These are phyloP conservation scores for Caenorhabditis drosophilae DNA, from an alignment of 2,888 invertebrate species.

Conservation along the genomic window DNA sequence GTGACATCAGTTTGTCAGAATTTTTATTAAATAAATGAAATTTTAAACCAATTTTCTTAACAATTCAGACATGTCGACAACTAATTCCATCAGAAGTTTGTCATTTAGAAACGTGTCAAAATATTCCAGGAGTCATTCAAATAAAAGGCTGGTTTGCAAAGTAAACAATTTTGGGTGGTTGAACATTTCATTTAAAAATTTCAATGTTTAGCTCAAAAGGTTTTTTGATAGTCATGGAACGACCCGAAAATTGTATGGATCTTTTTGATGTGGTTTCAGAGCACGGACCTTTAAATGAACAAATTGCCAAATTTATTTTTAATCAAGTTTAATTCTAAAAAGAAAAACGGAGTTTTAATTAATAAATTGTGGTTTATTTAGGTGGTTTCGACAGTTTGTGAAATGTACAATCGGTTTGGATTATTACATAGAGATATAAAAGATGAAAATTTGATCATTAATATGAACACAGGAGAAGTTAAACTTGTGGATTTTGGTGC, in stretches of 20 bases:
- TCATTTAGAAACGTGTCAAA: conserved; percentile 59
- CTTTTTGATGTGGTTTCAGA: conserved; percentile 62
- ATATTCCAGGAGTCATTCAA: conserved; percentile 59
- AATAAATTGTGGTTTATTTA: background rate
- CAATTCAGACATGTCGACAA: conserved; percentile 55
- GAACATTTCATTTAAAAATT: conserved; percentile 1
- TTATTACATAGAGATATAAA: conserved; percentile 65
- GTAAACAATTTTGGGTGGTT: conserved; percentile 25
- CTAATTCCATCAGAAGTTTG: conserved; percentile 66
- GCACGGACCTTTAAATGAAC: conserved; percentile 61
- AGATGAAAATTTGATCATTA: conserved; percentile 64
- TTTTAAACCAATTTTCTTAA: background rate
- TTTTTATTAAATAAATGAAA: background rate
- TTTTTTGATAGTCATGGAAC: conserved; percentile 64
- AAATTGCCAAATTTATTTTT: conserved; percentile 59
- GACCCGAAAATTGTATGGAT: conserved; percentile 61
- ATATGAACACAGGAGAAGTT: conserved; percentile 62
- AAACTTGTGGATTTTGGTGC: conserved; percentile 65
- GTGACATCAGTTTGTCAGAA: background rate
- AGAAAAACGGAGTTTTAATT: background rate
- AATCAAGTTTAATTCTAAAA: conserved; percentile 46
- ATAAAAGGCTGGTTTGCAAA: conserved; percentile 66
- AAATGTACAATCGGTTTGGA: conserved; percentile 59
- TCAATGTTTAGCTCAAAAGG: conserved; percentile 58
- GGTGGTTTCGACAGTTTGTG: conserved; percentile 59